phyloP scores from a whole-genome alignment of 1,140 invertebrate genomes.

The Drosophila azteca region DNA sequence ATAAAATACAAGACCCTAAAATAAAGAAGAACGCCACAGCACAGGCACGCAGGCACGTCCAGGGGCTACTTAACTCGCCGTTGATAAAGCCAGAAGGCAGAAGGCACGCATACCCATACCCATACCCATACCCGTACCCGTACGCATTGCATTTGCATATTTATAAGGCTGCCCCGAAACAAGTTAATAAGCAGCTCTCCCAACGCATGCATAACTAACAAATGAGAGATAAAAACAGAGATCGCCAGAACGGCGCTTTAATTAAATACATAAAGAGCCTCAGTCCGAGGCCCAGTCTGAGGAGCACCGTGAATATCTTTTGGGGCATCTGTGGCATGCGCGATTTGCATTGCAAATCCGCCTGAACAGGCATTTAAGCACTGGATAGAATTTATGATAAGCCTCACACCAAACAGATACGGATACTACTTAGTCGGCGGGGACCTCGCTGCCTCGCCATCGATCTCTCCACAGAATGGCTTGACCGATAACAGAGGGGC shows the following conservation, averaged over 20 bases:
- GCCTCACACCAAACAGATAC: constrained; percentile 55
- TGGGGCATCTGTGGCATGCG: constrained; percentile 28
- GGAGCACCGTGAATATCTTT: constrained; percentile 20
- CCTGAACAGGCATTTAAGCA: constrained; percentile 43
- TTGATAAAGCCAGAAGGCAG: constrained; percentile 8
- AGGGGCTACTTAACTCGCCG: constrained; percentile 36
- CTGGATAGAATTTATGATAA: constrained; percentile 61
- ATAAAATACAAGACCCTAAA: constrained; percentile 5
- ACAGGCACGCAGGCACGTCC: constrained; percentile 5
- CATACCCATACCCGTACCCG: no score
- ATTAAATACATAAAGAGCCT: constrained; percentile 69
- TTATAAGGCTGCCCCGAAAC: constrained; percentile 63
- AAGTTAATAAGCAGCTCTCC: constrained; percentile 73
- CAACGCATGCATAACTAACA: constrained; percentile 71
- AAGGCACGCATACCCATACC: constrained; percentile 30
- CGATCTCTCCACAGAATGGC: neutral
- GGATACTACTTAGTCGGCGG: neutral
- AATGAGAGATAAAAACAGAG: constrained; percentile 50
- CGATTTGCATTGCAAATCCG: constrained; percentile 72
- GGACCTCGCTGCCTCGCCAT: neutral
- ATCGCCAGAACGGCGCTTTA: constrained; percentile 60
- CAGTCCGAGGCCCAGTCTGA: neutral
- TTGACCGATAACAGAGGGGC: constrained; percentile 29
- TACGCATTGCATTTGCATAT: constrained; percentile 67
- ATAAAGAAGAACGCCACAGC: constrained; percentile 26